These are phyloP conservation scores for Montipora foliosa DNA, from an alignment of 64 coral and sea anemone genomes.

Conservation along the genomic window DNA sequence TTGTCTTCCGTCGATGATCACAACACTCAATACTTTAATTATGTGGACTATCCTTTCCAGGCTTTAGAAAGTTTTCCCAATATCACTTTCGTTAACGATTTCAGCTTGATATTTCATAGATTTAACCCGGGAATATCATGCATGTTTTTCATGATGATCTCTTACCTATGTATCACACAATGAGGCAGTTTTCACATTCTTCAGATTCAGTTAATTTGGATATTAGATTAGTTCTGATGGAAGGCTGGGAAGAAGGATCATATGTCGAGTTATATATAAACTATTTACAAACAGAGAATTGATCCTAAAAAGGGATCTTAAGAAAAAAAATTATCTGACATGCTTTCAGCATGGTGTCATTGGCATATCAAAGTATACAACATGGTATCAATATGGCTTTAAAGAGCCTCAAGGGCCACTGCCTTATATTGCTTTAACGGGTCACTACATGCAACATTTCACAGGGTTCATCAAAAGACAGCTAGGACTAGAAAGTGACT, in stretches of 20 bases:
- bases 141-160: conserved; percentile 97
- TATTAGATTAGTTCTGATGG: conserved; percentile 84
- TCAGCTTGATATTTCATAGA: conserved; percentile 88
- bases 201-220: conserved; percentile 45
- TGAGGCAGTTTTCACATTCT: conserved; percentile 66
- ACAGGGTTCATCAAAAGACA: conserved; percentile 71
- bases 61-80: conserved; percentile 68
- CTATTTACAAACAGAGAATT: conserved; percentile 72
- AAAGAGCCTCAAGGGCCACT: conserved; percentile 75
- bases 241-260: conserved; percentile 75
- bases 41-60: conserved; percentile 72
- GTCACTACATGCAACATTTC: conserved; percentile 73
- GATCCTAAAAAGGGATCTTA: conserved; percentile 67
- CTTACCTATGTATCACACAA: conserved; percentile 82
- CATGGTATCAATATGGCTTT: conserved; percentile 99
- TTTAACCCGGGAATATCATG: conserved; percentile 96
- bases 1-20: conserved; percentile 91
- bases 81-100: conserved; percentile 66
- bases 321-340: conserved; percentile 51
- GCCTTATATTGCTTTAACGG: conserved; percentile 51
- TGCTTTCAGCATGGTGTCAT: conserved; percentile 90
- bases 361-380: conserved; percentile 92
- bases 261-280: conserved; percentile 78
- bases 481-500: conserved; percentile 49
- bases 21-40: conserved; percentile 94